Percentiles rank a stretch among this genome's conserved stretches.
Evolutionary conservation across 2,888 invertebrate genomes (phyloP).

Genomic region (Drosophila subsilvestris): DNA sequence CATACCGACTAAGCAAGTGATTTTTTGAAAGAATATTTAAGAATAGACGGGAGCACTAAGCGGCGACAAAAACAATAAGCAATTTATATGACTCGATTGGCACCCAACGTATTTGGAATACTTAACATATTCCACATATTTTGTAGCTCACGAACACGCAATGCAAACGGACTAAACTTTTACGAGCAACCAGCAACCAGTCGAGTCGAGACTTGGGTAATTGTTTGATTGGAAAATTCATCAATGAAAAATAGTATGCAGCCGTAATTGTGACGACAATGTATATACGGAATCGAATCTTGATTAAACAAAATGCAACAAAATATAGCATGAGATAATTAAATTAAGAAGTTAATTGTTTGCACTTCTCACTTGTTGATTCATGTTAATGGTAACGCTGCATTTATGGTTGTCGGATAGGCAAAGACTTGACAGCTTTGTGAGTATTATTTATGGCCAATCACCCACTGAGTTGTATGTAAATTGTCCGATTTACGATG

Average conservation of each 20-base stretch:
- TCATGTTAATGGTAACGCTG: slow-evolving; percentile 4
- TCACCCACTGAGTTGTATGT: neutral
- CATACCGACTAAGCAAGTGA: slow-evolving; percentile 44
- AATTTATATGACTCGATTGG: slow-evolving; percentile 18
- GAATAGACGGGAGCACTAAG: too few relatives aligned
- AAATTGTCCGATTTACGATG: slow-evolving; percentile 8
- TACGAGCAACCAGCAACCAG: slow-evolving; percentile 16
- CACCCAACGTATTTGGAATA: slow-evolving; percentile 21
- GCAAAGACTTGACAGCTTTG: neutral
- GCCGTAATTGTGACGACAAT: neutral
- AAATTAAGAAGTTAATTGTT: neutral
- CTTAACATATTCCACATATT: slow-evolving; percentile 50
- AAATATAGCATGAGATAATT: neutral
- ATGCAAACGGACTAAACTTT: slow-evolving; percentile 49
- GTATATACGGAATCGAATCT: slow-evolving; percentile 7
- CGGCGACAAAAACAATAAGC: slow-evolving; percentile 14
- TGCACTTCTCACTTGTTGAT: neutral
- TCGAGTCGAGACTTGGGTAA: slow-evolving; percentile 1
- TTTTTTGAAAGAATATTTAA: slow-evolving; percentile 17
- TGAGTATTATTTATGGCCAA: neutral
- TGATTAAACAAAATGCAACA: slow-evolving; percentile 7
- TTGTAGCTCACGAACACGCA: slow-evolving; percentile 49
- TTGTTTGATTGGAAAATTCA: slow-evolving; percentile 14
- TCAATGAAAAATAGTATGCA: slow-evolving; percentile 10
- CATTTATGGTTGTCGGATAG: neutral